Evolutionary conservation across 2,888 invertebrate species (phyloP).

Genomic region (Ectropis crepuscularia): DNA sequence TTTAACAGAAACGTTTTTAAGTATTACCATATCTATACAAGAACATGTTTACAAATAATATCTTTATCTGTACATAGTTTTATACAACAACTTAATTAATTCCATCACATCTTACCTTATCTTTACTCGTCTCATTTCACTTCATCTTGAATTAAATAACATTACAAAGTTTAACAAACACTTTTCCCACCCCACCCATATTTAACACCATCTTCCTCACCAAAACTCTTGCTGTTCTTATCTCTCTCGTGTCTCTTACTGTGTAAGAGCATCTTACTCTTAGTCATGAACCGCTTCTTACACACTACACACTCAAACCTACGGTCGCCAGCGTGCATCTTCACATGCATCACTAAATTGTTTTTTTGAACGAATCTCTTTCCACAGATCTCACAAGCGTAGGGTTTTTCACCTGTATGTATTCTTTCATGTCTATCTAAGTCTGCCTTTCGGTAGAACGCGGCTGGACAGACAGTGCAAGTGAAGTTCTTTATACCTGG

Average conservation of each 20-base stretch:
- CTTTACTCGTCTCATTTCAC: neutral
- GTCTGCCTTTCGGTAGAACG: constrained; percentile 73
- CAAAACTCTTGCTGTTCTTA: neutral
- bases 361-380: constrained; percentile 74
- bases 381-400: constrained; percentile 68
- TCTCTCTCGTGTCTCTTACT: constrained; percentile 3
- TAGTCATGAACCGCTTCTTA: neutral
- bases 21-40: neutral
- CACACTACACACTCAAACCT: neutral
- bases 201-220: neutral
- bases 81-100: neutral
- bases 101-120: neutral
- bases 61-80: neutral
- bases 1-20: neutral
- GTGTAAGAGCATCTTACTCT: neutral
- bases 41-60: neutral
- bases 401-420: constrained; percentile 70
- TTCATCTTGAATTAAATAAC: neutral
- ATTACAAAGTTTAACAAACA: no score
- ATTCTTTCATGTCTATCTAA: constrained; percentile 71
- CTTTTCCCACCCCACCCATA: no score
- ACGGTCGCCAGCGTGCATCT: constrained; percentile 28
- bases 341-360: constrained; percentile 72
- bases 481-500: constrained; percentile 66
- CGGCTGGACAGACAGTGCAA: constrained; percentile 64